Evolutionary conservation across 2,888 invertebrate species (phyloP), one percentile per base, ranked within the genome.

Genomic region (Scaptomyza tumidula): DNA sequence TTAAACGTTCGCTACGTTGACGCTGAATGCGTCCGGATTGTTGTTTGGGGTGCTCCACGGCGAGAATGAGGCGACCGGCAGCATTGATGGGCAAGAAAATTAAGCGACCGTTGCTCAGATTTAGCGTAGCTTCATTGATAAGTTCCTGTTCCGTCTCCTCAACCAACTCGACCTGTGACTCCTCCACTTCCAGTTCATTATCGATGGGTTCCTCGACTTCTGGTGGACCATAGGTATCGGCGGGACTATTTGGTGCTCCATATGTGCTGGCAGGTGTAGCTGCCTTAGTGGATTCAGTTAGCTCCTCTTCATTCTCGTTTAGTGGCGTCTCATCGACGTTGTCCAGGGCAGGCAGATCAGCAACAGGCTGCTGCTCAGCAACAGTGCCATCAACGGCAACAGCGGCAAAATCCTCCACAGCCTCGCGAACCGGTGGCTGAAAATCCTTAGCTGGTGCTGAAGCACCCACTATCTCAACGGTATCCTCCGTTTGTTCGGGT

Each of bases 341-440:
- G 54, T 78, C 84, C 80, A 69, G 54, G 77, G 86, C 66, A 84
- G 90, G 91, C 80, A 91, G 54, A 90, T 91, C 91, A 89, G 80
- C 90, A 88, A 91, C 78, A 89, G 84, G 80, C 81, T 79, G 81
- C 81, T 75, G 78, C 67, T 71, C 76, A 78, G 24, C 49, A 81
- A 67, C 68, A 75, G 57, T 35, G 65, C 52, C 70, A 75, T 45
- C 71, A 71, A 65, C 31, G 61, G 63, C 71, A 75, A 65, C 67
- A 71, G 76, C 67, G 60, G 79, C 65, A 73, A 91, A 90, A 67
- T 90, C 85, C 27, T 83, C 80, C 63, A 75, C 88, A 55, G 86
- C 78, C 14, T 89, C 89, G 57, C 74, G 80, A 43, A 63, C 72
- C 58, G 90, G 90, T 48, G 89, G 90, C 72, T 89, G 89, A 90